Evolutionary conservation across 2,797 vertebrate species (phyloP).

Genomic region (Onychomys leucogaster): DNA sequence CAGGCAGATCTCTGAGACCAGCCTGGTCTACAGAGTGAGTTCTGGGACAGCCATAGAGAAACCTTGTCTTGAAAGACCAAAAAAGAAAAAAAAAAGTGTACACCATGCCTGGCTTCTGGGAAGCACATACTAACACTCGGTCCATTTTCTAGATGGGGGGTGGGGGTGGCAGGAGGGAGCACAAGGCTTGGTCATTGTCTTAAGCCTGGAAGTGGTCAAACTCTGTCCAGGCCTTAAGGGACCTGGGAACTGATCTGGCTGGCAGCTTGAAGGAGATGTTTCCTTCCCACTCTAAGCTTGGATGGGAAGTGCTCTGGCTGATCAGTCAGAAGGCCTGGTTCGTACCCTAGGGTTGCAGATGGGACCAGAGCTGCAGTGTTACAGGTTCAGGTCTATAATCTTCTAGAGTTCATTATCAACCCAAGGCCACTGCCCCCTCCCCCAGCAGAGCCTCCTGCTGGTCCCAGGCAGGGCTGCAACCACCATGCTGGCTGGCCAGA

Average conservation of each 20-base stretch:
- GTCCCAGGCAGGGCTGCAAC: neutral
- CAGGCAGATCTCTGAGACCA: no score
- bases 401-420: neutral
- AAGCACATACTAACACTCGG: neutral
- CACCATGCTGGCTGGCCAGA: neutral
- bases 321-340: no score
- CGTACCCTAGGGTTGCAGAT: neutral
- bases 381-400: neutral
- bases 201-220: neutral
- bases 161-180: neutral
- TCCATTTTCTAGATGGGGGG: neutral
- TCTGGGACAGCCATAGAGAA: no score
- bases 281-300: neutral
- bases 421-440: neutral
- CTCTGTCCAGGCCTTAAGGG: neutral
- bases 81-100: neutral
- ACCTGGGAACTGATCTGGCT: neutral
- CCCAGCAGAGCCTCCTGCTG: neutral
- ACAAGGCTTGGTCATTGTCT: neutral
- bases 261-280: neutral
- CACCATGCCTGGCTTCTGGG: accelerated
- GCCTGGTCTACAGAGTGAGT: no score
- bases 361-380: neutral
- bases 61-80: no score
- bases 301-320: no score